These are phyloP conservation scores for Drosophila emarginata DNA, from an alignment of 2,888 invertebrate genomes.

Conservation along the genomic window DNA sequence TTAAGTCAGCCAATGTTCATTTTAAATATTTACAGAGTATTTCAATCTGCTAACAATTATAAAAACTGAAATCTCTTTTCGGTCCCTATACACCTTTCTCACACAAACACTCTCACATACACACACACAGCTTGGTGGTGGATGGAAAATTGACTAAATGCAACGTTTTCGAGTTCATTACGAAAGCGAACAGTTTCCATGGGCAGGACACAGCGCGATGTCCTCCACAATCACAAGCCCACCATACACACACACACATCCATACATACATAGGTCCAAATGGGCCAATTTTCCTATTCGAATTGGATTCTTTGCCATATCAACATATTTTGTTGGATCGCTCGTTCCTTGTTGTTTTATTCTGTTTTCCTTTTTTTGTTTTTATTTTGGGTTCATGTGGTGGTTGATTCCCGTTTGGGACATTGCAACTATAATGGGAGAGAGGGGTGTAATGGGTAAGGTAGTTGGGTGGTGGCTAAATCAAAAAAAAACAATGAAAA, in stretches of 20 bases:
- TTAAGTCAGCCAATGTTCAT: too few species aligned
- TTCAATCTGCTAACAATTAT: background rate
- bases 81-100: background rate
- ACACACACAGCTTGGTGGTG: slow-evolving; percentile 43
- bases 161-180: slow-evolving; percentile 66
- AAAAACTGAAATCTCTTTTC: background rate
- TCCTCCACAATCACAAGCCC: slow-evolving; percentile 1
- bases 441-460: slow-evolving; percentile 45
- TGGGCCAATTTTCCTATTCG: slow-evolving; percentile 64
- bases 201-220: background rate
- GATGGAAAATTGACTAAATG: slow-evolving; percentile 73
- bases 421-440: slow-evolving; percentile 33
- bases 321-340: slow-evolving; percentile 36
- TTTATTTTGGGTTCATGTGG: slow-evolving; percentile 3
- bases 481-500: background rate
- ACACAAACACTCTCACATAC: background rate
- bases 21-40: background rate
- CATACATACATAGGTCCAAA: slow-evolving; percentile 38
- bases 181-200: slow-evolving; percentile 23
- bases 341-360: background rate
- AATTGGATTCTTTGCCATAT: slow-evolving; percentile 60
- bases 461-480: slow-evolving; percentile 32
- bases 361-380: background rate
- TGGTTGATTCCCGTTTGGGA: slow-evolving; percentile 67
- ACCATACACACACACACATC: background rate